Evolutionary conservation across 1,140 invertebrate genomes (phyloP).

Genomic region (Euwallacea fornicatus): DNA sequence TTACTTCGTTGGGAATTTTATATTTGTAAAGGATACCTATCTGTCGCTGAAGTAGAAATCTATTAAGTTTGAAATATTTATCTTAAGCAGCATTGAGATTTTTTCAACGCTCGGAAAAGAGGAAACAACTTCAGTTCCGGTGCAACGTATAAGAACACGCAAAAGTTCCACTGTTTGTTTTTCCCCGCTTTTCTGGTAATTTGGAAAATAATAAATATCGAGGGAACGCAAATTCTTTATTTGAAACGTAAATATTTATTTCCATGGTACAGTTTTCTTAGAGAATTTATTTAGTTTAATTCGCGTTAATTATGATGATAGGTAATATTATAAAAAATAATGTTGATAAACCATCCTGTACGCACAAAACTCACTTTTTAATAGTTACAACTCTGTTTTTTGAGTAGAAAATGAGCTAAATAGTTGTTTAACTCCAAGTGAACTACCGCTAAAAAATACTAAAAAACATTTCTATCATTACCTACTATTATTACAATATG

Average conservation of each 20-base stretch:
- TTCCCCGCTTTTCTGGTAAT: background rate
- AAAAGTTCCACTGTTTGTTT: background rate
- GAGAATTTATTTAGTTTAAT: conserved; percentile 18
- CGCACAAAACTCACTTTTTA: too few species aligned
- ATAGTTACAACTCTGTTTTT: too few species aligned
- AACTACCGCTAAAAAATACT: conserved; percentile 33
- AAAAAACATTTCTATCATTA: conserved; percentile 16
- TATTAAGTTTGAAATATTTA: conserved; percentile 1
- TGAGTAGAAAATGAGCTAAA: too few species aligned
- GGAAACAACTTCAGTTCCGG: background rate
- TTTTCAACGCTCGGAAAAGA: background rate
- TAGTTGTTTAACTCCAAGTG: conserved; percentile 11
- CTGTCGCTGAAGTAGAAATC: background rate
- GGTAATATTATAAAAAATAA: conserved; percentile 28
- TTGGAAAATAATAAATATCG: too few species aligned
- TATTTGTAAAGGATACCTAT: conserved; percentile 22
- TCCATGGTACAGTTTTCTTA: conserved; percentile 20
- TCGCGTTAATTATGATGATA: background rate
- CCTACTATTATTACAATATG: conserved; percentile 28
- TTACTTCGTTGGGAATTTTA: conserved; percentile 22
- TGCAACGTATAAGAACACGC: background rate
- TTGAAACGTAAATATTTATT: conserved; percentile 35
- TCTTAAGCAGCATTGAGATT: conserved; percentile 8
- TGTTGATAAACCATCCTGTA: conserved; percentile 8
- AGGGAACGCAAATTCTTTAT: conserved; percentile 1